phyloP scores from a whole-genome alignment of 2,113 vertebrate species.

The Sapajus apella region DNA sequence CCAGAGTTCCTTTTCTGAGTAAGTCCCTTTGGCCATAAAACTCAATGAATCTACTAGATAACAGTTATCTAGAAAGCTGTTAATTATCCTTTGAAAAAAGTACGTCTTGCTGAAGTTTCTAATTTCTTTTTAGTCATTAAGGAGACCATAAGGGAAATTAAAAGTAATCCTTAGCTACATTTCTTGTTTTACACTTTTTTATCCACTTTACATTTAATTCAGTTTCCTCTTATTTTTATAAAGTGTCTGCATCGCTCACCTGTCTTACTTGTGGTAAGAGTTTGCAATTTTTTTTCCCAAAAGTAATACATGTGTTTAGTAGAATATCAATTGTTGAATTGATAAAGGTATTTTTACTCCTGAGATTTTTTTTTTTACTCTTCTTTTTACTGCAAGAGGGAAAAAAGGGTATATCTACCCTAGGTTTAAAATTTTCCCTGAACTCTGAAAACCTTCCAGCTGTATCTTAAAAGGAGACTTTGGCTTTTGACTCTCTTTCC shows the following conservation, averaged over 20 bases:
- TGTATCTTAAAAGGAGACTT: slow-evolving; percentile 68
- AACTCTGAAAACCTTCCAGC: slow-evolving; percentile 66
- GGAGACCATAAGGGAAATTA: not conserved
- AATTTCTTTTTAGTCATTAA: not conserved
- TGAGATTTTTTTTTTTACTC: not conserved
- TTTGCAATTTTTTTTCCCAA: not conserved
- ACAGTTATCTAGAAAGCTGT: not conserved
- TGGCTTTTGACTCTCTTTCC: slow-evolving; percentile 72
- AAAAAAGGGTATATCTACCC: not conserved
- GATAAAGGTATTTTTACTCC: not conserved
- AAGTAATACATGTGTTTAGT: not conserved
- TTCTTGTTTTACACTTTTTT: not conserved
- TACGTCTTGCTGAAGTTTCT: not conserved
- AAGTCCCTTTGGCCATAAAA: not conserved
- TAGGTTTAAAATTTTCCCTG: slow-evolving; percentile 37
- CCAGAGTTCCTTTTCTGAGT: slow-evolving; percentile 22
- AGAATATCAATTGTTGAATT: slow-evolving; percentile 23
- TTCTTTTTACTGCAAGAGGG: not conserved
- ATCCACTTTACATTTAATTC: not conserved
- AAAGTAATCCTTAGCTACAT: not conserved
- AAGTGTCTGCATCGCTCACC: not conserved
- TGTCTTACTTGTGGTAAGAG: not conserved
- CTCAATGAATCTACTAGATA: not conserved
- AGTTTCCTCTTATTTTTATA: not conserved
- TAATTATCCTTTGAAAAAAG: not conserved